These are phyloP conservation scores for Sitta europaea DNA, from an alignment of 2,113 vertebrate species.

Conservation along the genomic window DNA sequence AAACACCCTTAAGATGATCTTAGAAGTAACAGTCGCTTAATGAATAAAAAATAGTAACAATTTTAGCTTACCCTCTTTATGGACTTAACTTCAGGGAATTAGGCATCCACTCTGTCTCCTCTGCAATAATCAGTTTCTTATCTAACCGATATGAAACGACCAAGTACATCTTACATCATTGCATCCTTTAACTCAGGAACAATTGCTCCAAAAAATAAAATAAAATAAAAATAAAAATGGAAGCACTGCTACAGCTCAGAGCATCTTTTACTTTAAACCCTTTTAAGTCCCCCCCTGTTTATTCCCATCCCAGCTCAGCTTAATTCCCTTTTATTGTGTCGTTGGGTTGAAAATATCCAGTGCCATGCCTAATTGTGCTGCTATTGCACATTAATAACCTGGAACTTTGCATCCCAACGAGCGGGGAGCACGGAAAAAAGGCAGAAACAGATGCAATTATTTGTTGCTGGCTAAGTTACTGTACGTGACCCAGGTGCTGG, in stretches of 20 bases:
- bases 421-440: neutral
- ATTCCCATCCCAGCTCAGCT: slow-evolving; percentile 44
- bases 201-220: slow-evolving; percentile 11
- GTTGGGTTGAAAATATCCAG: neutral
- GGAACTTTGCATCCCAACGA: slow-evolving; percentile 27
- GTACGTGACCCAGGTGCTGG: slow-evolving; percentile 65
- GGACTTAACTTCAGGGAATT: slow-evolving; percentile 39
- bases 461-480: slow-evolving; percentile 63
- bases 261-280: neutral
- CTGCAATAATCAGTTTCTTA: slow-evolving; percentile 32
- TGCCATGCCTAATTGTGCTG: slow-evolving; percentile 34
- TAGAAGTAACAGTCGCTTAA: slow-evolving; percentile 30
- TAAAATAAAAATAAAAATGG: neutral
- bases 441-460: slow-evolving; percentile 42
- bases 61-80: slow-evolving; percentile 35
- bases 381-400: slow-evolving; percentile 40
- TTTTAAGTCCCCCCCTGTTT: slow-evolving; percentile 17
- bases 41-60: slow-evolving; percentile 16
- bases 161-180: slow-evolving; percentile 22
- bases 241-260: neutral
- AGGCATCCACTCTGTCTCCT: slow-evolving; percentile 45
- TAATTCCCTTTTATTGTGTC: slow-evolving; percentile 49
- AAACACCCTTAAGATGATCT: slow-evolving; percentile 16
- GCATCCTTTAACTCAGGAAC: neutral
- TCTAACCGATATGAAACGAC: slow-evolving; percentile 1